Conservation (phyloP, 2,797 vertebrate species). For the Pogoniulus pusillus region DNA sequence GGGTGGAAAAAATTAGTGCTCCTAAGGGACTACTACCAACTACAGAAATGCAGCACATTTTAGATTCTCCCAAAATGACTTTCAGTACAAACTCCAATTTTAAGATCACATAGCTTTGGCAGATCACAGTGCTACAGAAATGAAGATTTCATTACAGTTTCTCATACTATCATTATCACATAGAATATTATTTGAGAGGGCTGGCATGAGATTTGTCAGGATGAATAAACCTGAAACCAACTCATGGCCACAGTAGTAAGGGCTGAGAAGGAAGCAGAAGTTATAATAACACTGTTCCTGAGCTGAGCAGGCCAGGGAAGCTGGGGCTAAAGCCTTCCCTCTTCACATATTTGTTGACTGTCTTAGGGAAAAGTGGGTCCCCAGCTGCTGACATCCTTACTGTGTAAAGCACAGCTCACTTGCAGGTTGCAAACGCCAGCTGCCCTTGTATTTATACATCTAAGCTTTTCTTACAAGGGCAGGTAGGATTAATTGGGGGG, state of each 20-base stretch:
- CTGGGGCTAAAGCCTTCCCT: not conserved
- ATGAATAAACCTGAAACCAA: not conserved
- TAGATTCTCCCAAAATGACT: not conserved
- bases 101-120: not conserved
- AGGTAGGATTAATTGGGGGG: not conserved
- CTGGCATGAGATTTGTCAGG: not conserved
- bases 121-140: not conserved
- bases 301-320: not conserved
- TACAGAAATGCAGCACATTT: not conserved
- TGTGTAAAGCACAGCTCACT: not conserved
- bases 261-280: not conserved
- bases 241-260: not conserved
- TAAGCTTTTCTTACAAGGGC: not conserved
- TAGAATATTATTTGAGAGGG: not conserved
- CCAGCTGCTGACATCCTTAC: not conserved
- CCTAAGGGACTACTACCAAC: not conserved
- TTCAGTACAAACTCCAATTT: not conserved
- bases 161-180: not conserved
- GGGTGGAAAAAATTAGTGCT: not conserved
- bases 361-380: not conserved
- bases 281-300: not conserved
- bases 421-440: not conserved
- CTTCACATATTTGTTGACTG: not conserved
- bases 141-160: rapidly evolving
- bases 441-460: not conserved